Evolutionary conservation across 1,140 invertebrate species (phyloP).

Genomic region (Nasonia vitripennis): DNA sequence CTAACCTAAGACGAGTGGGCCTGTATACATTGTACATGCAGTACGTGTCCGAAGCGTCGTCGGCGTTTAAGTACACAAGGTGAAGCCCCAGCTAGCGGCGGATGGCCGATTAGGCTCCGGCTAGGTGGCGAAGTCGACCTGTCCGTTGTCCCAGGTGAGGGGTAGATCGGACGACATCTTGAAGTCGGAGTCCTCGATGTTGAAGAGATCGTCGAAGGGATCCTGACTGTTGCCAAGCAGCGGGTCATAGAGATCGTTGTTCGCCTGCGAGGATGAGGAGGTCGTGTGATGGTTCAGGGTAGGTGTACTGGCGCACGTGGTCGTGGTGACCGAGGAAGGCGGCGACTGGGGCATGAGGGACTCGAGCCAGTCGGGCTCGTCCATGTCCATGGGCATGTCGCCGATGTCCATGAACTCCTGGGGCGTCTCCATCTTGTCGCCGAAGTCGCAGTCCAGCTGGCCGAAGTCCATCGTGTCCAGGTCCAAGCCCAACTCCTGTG

Average conservation of each 20-base stretch:
- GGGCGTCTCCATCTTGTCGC: conserved; percentile 67
- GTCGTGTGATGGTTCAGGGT: conserved; percentile 38
- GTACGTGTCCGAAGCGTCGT: neutral
- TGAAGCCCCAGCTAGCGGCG: neutral
- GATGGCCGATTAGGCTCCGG: neutral
- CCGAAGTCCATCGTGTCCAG: conserved; percentile 78
- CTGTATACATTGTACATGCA: conserved; percentile 14
- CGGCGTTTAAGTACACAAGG: conserved; percentile 38
- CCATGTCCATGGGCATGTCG: conserved; percentile 82
- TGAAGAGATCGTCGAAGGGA: conserved; percentile 81
- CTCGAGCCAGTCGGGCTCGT: conserved; percentile 84
- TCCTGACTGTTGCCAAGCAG: conserved; percentile 79
- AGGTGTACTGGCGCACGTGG: conserved; percentile 56
- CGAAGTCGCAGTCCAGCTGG: conserved; percentile 75
- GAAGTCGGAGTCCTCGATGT: conserved; percentile 82
- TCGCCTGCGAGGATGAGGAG: conserved; percentile 49
- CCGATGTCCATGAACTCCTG: conserved; percentile 74
- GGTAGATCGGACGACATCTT: conserved; percentile 77
- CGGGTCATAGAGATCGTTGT: conserved; percentile 78
- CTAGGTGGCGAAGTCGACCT: conserved; percentile 79
- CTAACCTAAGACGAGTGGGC: conserved; percentile 3
- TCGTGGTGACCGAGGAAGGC: conserved; percentile 59
- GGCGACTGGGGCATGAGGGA: conserved; percentile 76
- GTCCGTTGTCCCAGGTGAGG: conserved; percentile 76
- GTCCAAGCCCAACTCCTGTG: conserved; percentile 74